Base-by-base conservation (phyloP, 2,888 invertebrate genomes). In the Margaritifera margaritifera region DNA sequence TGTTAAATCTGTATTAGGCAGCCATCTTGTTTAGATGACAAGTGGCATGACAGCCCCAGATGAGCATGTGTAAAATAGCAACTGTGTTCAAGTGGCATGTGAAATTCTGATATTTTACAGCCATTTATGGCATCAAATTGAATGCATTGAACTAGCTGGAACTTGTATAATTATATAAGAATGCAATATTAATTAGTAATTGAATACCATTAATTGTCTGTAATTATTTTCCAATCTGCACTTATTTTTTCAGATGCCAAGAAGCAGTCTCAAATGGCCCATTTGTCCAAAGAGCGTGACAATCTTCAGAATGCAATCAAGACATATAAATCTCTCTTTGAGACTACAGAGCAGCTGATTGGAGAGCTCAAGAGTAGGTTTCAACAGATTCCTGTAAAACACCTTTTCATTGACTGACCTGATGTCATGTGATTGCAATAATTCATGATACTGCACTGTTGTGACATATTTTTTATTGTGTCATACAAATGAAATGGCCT, bases 251-350 rank as follows among this genome's bases (percentile, higher is more conserved):
- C 79, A 89, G 89, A 89, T 86, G 86, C 86, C 11, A 87, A 87
- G 80, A 89, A 89, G 63, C 89, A 89, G 76, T 75, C 84, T 8
- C 86, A 87, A 77, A 89, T 89, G 88, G 83, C 89, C 57, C 76
- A 84, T 18, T 80, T 89, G 64, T 85, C 88, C 15, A 87, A 86
- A 71, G 88, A 89, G 75, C 64, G 88, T 54, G 89, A 89, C 71
- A 79, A 74, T 67, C 76, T 89, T 58, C 79, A 82, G 69, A 76
- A 64, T 61, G 85, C 84, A 20, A 87, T 89, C 52, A 80, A 78
- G 61, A 86, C 86, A 2, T 89, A 88, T 80, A 85, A 84, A 65
- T 85, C 87, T 6, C 79, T 89, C 75, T 89, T 89, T 81, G 87
- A 88, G 62, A 89, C 89, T 8, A 84, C 87, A 31, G 82, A 86